Evolutionary conservation across 1,140 invertebrate species (phyloP).

Genomic region (Apis cerana): DNA sequence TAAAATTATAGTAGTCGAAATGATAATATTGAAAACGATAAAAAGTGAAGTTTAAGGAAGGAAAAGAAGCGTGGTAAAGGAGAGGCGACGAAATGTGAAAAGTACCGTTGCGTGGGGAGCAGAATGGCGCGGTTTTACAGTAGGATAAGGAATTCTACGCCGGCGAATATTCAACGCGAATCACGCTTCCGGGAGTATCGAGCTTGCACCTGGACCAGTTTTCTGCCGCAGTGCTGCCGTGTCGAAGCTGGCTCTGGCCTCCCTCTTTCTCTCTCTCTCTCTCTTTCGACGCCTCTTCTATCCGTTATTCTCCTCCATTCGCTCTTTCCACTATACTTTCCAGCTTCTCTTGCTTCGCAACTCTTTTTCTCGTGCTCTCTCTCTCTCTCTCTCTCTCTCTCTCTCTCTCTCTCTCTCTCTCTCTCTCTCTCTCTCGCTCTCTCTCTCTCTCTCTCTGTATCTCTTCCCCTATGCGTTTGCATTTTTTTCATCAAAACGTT

Average conservation of each 20-base stretch:
- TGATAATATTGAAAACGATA: background rate
- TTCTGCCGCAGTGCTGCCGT: conserved; percentile 44
- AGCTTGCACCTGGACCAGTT: conserved; percentile 57
- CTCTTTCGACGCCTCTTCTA: background rate
- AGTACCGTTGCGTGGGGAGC: conserved; percentile 9
- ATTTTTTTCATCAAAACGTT: conserved; percentile 68
- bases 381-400: background rate
- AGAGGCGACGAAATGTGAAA: background rate
- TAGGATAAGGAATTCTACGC: conserved; percentile 51
- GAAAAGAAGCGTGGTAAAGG: background rate
- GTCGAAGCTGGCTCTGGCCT: conserved; percentile 16
- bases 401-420: background rate
- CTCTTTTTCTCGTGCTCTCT: no score
- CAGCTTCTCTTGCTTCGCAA: background rate
- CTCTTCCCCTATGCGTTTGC: conserved; percentile 51
- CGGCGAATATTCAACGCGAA: conserved; percentile 50
- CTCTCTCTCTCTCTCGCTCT: background rate
- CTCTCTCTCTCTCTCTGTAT: background rate
- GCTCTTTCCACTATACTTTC: background rate
- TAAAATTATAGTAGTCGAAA: no score
- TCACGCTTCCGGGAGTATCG: conserved; percentile 48
- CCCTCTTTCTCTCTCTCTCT: conserved; percentile 10
- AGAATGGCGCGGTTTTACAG: conserved; percentile 18
- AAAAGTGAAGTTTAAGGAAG: background rate
- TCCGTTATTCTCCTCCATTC: background rate